Base-by-base conservation (phyloP, 2,888 invertebrate species). In the Ischnus inquisitorius region DNA sequence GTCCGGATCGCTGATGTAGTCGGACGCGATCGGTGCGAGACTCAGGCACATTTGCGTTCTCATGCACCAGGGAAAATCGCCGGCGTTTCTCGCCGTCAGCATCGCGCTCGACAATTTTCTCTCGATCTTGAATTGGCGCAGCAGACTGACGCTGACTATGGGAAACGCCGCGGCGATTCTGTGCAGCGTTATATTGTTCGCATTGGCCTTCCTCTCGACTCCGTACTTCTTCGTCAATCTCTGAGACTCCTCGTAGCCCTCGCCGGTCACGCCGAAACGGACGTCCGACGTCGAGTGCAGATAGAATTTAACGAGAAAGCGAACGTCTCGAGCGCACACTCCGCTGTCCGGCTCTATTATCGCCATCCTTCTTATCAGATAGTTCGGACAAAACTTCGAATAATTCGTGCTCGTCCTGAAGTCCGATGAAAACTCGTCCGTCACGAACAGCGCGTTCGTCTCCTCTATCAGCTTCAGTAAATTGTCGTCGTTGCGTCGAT, bases 1-100 rank as follows among this genome's bases (percentile, higher is more conserved):
- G 1, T 79, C 79, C 1, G 25, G 51, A 72, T 72, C 54, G 1
- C n/a, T 12, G 2, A 4, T 10, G 39, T 48, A 65, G 1, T 64
- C 28, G 0, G 51, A n/a, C 16, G n/a, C 25, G 0, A 22, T 65
- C 5, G 79, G 79, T 2, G 54, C 79, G 54, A 79, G 71, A 28
- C 79, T 79, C 3, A 79, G 65, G 54, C 71, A 79, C 79, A 79
- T 79, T 28, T 79, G 79, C 3, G 79, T 79, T 51, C 79, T 34
- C 79, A 79, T 79, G 60, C 43, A 79, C 79, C 79, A 79, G 12
- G 79, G 79, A 54, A 79, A 79, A 8, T 79, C 43, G 8, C 19
- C 64, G 25, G 79, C 71, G 16, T 72, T n/a, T 34, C 43, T 79
- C 5, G 12, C 41, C 8, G 1, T 54, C 41, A 79, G 10, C 79